A percentile compares a stretch with the other conserved stretches of the same genome.
Evolutionary conservation across 2,113 vertebrate genomes (phyloP).

Genomic region (Chascanopsetta lugubris): DNA sequence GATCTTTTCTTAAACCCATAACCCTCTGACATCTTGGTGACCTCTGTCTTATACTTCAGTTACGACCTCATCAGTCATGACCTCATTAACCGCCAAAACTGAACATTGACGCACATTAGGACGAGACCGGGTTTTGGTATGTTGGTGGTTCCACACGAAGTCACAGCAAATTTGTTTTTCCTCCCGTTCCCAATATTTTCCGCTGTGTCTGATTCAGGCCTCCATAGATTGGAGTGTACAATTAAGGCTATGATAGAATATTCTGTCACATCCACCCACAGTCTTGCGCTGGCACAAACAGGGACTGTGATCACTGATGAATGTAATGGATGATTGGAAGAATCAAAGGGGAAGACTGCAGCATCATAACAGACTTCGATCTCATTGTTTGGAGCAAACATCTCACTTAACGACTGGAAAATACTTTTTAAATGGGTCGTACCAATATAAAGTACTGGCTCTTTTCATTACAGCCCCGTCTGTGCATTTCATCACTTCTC

Average conservation of each 20-base stretch:
- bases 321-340: slow-evolving; percentile 9
- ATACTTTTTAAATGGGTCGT: slow-evolving; percentile 4
- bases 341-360: slow-evolving; percentile 1
- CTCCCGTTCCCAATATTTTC: slow-evolving; percentile 6
- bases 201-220: neutral
- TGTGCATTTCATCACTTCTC: neutral
- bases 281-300: neutral
- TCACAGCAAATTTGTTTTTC: slow-evolving; percentile 5
- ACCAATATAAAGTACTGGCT: neutral
- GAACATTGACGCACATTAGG: neutral
- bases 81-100: neutral
- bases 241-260: slow-evolving; percentile 26
- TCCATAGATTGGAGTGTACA: neutral
- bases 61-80: neutral
- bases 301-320: slow-evolving; percentile 25
- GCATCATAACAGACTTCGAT: neutral
- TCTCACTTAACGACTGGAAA: neutral
- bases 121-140: neutral
- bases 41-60: neutral
- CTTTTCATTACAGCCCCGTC: neutral
- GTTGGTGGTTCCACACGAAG: neutral
- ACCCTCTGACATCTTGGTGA: neutral
- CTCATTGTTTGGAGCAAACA: neutral
- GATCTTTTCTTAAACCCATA: neutral
- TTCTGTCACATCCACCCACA: slow-evolving; percentile 34